Base-by-base conservation (phyloP, 2,888 invertebrate genomes). In the Mythimna pallens region DNA sequence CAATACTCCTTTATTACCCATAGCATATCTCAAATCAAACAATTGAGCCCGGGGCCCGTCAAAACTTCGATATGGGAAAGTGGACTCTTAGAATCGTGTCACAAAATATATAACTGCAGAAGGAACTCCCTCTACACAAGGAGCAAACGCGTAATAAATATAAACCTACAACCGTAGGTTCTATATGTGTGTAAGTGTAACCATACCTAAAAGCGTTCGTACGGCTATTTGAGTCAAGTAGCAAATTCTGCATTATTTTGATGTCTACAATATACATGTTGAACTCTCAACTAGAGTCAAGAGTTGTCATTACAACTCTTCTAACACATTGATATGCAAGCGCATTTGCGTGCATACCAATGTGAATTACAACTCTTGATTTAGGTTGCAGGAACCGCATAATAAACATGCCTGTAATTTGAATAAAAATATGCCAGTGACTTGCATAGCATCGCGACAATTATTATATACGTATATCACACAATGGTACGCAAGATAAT, bases 11-110 rank as follows among this genome's bases (percentile, higher is more conserved):
- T 80, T 87, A 85, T 85, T 81, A 81, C 81, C 74, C 78, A 75
- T 80, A 78, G 81, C 86, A 81, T 81, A 85, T 86, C 82, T 86
- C 76, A 83, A 86, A 91, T 88, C 89, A 89, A 87, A 89, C 88
- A 88, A 89, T 87, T 83, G 85, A 54, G 77, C 77, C 80, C 65
- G 88, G 81, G 55, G 79, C 76, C 80, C 78, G 87, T 90, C 90
- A 89, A 86, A 90, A 91, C 88, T 91, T 90, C 91, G 91, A 92
- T 92, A 93, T 90, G 89, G 91, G 88, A 88, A 90, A 90, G 89
- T 89, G 88, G 86, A 76, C 81, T 76, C 69, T n/a, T 62, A 54
- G 69, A 68, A 36, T 54, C 10, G 14, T 22, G 36, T 17, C 55
- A 69, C 54, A 10, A 12, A 17, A 57, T 40, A 40, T 3, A 30